Percentiles rank a stretch among this genome's conserved stretches.
Conservation (phyloP, 2,113 vertebrate species). For the Gambusia affinis region DNA sequence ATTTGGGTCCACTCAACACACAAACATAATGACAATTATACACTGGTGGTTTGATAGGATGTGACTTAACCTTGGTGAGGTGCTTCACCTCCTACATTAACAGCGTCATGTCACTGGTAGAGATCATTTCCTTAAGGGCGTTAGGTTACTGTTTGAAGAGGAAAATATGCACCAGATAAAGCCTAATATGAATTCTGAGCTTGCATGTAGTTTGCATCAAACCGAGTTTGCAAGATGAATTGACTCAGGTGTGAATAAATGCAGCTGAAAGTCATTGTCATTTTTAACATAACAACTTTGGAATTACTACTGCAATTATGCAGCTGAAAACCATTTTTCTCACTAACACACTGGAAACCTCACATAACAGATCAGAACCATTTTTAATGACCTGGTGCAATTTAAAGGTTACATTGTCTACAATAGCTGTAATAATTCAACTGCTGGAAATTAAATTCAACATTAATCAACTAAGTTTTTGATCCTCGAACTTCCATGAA, state of each 20-base stretch:
- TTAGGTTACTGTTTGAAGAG: slow-evolving; percentile 29
- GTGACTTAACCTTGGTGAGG: slow-evolving; percentile 78
- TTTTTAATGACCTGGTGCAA: background rate
- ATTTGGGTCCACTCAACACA: no score
- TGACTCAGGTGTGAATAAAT: no score
- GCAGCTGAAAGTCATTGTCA: no score
- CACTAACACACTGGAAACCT: background rate
- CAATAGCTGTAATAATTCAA: background rate
- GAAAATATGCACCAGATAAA: slow-evolving; percentile 36
- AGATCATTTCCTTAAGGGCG: slow-evolving; percentile 63
- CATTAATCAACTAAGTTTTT: background rate
- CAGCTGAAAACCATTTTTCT: no score
- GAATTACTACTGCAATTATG: no score
- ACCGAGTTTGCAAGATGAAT: no score
- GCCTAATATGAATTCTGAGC: slow-evolving; percentile 30
- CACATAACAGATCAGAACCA: background rate
- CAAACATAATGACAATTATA: slow-evolving; percentile 17
- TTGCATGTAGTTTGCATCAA: slow-evolving; percentile 4
- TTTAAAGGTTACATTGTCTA: background rate
- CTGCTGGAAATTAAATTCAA: background rate
- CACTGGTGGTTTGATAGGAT: slow-evolving; percentile 65
- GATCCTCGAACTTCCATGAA: background rate
- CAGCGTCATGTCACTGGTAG: slow-evolving; percentile 70
- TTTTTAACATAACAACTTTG: no score
- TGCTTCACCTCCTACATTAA: slow-evolving; percentile 73